These are phyloP conservation scores for Tanaodytes sp. DNA, from an alignment of 2,888 invertebrate species.

Conservation along the genomic window DNA sequence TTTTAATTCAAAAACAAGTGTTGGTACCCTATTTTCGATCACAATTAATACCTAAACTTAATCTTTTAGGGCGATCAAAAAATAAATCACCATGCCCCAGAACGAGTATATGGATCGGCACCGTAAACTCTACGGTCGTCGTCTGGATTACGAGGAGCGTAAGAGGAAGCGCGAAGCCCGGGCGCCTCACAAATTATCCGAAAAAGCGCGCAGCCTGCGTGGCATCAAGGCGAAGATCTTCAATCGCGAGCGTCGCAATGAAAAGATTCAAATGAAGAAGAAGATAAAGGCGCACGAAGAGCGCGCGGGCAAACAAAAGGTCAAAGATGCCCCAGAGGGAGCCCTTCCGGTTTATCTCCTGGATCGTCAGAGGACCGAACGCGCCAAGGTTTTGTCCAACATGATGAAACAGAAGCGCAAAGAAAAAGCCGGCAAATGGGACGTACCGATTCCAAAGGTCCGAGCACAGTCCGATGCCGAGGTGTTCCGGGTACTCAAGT, in stretches of 20 bases:
- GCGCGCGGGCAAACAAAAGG: slow-evolving; percentile 87
- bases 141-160: slow-evolving; percentile 97
- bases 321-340: slow-evolving; percentile 88
- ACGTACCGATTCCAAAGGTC: slow-evolving; percentile 99
- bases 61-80: slow-evolving; percentile 26
- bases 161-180: slow-evolving; percentile 97
- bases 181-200: slow-evolving; percentile 91
- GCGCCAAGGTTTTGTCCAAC: slow-evolving; percentile 96
- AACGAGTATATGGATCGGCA: slow-evolving; percentile 99
- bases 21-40: too few relatives aligned
- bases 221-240: slow-evolving; percentile 98
- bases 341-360: slow-evolving; percentile 97
- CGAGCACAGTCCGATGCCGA: slow-evolving; percentile 96
- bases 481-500: slow-evolving; percentile 93
- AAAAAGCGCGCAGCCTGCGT: slow-evolving; percentile 91
- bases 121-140: slow-evolving; percentile 94
- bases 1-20: too few relatives aligned
- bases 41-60: too few relatives aligned
- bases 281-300: slow-evolving; percentile 98
- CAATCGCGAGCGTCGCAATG: slow-evolving; percentile 96
- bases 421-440: slow-evolving; percentile 99
- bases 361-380: slow-evolving; percentile 94
- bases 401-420: slow-evolving; percentile 99
- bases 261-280: slow-evolving; percentile 99
- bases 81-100: slow-evolving; percentile 86